Evolutionary conservation across 2,888 invertebrate genomes (phyloP).

Genomic region (Sesamia inferens): DNA sequence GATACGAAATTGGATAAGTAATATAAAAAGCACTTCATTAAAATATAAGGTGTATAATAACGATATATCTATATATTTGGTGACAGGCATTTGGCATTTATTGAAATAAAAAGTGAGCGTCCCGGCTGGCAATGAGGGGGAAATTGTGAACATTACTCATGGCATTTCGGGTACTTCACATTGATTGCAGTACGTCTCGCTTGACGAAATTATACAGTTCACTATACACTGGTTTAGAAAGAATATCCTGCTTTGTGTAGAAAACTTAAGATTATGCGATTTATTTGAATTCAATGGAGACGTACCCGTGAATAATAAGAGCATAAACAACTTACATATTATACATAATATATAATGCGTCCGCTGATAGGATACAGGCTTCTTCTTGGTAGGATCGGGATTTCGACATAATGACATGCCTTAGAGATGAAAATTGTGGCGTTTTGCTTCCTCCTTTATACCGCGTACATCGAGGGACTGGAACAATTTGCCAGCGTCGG

Average conservation of each 20-base stretch:
- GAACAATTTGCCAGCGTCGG: too few relatives aligned
- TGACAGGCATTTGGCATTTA: slow-evolving; percentile 64
- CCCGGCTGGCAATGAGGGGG: slow-evolving; percentile 67
- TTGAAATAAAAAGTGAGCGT: slow-evolving; percentile 71
- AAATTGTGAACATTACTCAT: slow-evolving; percentile 76
- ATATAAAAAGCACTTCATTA: slow-evolving; percentile 58
- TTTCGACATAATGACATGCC: too few relatives aligned
- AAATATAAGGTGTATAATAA: slow-evolving; percentile 55
- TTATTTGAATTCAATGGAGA: not conserved
- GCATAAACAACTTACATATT: not conserved
- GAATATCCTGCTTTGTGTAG: not conserved
- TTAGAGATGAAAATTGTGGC: too few relatives aligned
- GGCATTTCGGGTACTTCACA: slow-evolving; percentile 65
- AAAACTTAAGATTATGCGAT: not conserved
- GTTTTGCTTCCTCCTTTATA: too few relatives aligned
- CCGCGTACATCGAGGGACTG: too few relatives aligned
- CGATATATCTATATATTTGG: slow-evolving; percentile 56
- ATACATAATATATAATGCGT: too few relatives aligned
- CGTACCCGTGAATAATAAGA: not conserved
- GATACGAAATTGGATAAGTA: slow-evolving; percentile 37
- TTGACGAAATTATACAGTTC: slow-evolving; percentile 56
- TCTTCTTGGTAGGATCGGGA: too few relatives aligned
- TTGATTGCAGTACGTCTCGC: slow-evolving; percentile 65
- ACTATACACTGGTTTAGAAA: slow-evolving; percentile 29
- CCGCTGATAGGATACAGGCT: not conserved